Conservation (phyloP, 2,113 vertebrate species). For the Callipepla squamata region DNA sequence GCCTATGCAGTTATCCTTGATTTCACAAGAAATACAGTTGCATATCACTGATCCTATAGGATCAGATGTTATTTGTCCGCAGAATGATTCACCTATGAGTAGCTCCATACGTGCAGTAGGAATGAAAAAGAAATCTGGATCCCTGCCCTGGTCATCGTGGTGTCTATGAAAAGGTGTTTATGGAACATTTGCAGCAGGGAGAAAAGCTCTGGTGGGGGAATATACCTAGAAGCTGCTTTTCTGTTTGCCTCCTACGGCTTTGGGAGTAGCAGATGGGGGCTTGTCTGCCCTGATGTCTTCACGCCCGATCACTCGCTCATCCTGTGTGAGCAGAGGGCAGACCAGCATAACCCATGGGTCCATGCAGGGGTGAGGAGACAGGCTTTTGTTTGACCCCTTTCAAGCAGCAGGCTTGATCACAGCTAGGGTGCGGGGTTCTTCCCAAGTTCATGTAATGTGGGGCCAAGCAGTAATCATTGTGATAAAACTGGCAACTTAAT, state of each 20-base stretch:
- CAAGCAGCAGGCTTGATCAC: background rate
- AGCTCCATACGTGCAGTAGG: background rate
- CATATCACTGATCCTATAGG: background rate
- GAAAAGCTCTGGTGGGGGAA: background rate
- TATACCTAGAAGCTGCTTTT: background rate
- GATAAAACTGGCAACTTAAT: background rate
- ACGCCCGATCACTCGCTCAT: background rate
- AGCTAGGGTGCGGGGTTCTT: background rate
- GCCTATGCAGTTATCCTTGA: background rate
- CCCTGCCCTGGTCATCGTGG: rapidly evolving
- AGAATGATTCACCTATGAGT: background rate
- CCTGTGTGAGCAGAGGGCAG: background rate
- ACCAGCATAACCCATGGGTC: background rate
- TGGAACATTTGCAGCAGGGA: background rate
- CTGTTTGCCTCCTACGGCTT: background rate
- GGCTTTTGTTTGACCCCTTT: constrained; percentile 51
- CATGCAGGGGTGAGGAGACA: background rate
- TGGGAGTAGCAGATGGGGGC: constrained; percentile 31
- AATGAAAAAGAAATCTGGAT: background rate
- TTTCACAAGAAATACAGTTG: background rate
- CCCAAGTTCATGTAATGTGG: background rate
- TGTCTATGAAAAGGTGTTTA: background rate
- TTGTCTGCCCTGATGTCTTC: constrained; percentile 47
- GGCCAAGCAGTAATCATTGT: background rate
- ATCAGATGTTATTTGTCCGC: background rate